phyloP scores from a whole-genome alignment of 2,888 invertebrate species.

The Deilephila elpenor region DNA sequence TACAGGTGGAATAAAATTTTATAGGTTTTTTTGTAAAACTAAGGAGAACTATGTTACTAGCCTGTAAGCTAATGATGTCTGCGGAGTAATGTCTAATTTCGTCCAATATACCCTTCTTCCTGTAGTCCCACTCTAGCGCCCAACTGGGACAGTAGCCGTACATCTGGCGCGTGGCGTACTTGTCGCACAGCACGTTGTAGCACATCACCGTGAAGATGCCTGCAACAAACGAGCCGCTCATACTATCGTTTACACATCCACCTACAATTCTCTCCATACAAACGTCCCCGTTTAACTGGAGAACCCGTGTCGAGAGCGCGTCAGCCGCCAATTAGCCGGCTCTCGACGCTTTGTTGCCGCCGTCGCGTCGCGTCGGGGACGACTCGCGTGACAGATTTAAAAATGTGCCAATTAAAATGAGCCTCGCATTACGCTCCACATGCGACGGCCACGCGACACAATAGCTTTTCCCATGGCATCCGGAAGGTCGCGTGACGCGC shows the following conservation, averaged over 20 bases:
- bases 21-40: constrained; percentile 40
- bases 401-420: constrained; percentile 70
- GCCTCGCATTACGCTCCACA: constrained; percentile 64
- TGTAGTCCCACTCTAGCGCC: constrained; percentile 99
- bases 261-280: constrained; percentile 47
- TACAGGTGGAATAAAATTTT: not conserved
- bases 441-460: constrained; percentile 68
- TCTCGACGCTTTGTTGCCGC: constrained; percentile 55
- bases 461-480: constrained; percentile 58
- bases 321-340: constrained; percentile 59
- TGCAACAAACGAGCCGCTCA: constrained; percentile 57
- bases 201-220: constrained; percentile 99
- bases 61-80: constrained; percentile 96
- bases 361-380: constrained; percentile 44
- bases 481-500: constrained; percentile 38
- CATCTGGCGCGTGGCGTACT: constrained; percentile 99
- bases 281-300: constrained; percentile 53
- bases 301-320: constrained; percentile 52
- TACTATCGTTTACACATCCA: constrained; percentile 31
- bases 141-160: constrained; percentile 99
- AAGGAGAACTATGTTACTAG: constrained; percentile 49
- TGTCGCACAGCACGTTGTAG: constrained; percentile 99
- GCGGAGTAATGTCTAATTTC: constrained; percentile 98
- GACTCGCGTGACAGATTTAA: constrained; percentile 66
- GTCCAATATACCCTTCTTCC: constrained; percentile 98